Evolutionary conservation across 2,797 vertebrate species (phyloP), one percentile per base, ranked within the genome.

Genomic region (Xiphorhynchus erythropygius): DNA sequence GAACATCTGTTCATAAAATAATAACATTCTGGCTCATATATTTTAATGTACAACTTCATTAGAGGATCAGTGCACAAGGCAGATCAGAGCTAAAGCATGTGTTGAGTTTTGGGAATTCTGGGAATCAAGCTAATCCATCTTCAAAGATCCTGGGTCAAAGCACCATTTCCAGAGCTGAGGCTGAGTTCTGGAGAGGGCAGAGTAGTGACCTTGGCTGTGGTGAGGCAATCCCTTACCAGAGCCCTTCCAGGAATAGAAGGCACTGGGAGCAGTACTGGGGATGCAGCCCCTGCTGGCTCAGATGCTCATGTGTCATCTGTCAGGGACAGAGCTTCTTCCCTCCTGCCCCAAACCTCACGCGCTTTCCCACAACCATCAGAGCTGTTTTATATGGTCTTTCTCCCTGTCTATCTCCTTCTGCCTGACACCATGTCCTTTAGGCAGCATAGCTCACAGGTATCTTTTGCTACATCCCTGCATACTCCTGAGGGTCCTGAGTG

Each of bases 251-350:
- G 19, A 65, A 28, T 12, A 35, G 46, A 75, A 39, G 35, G 33
- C 24, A 42, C 7, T 1, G 4, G 16, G 28, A 59, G 21, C 13
- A 41, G 41, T 37, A 25, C 11, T 18, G 25, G 23, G 37, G 50
- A 64, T 25, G 50, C 33, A 30, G 33, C 0, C 2, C 7, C 2
- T 7, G 23, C 32, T 42, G 68, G 23, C 65, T 65, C 1, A 0
- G 33, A 39, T 4, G 3, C 8, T 17, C 15, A 2, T 7, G 2
- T 2, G 9, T 79, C 35, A 23, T 37, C 39, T 57, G 33, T 5
- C 32, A 44, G 76, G 46, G 22, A 24, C 11, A 37, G 62, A 77
- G 32, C 33, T 77, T 18, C 39, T 24, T 63, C 15, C 12, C 22
- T 56, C 32, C 47, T 47, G 19, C 8, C 19, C 6, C 25, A 50